Evolutionary conservation across 2,113 vertebrate species (phyloP), one percentile per base, ranked within the genome.

Genomic region (Crotalus horridus): DNA sequence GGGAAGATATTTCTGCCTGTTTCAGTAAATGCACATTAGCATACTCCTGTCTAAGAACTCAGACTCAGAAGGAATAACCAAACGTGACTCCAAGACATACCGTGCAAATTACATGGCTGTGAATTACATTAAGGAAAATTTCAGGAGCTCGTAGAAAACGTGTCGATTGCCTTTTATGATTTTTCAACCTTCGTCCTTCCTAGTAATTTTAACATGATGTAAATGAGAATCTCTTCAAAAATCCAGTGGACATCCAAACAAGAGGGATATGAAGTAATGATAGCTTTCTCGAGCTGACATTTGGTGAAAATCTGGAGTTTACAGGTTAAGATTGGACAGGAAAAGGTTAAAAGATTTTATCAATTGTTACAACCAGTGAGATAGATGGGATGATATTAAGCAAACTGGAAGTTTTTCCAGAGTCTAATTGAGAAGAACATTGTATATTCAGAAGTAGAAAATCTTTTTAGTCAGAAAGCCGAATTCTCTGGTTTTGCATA

Each of bases 191-290:
- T 93, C 69, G 43, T 43, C 94, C 81, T 91, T 20, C 15, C 61
- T 59, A 59, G 69, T 58, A 61, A 15, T 15, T 20, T 74, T 56
- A 89, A 89, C 43, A 64, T 29, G 56, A 64, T 46, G 90, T 53
- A 90, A 87, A 23, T 58, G 10, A 92, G 26, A 87, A 90, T 24
- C 29, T 88, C 55, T 55, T 89, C 91, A 92, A 89, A 94, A n/a
- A 87, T 94, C 69, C 93, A 48, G 1, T 93, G 93, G 93, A 90
- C 90, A 91, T 86, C 43, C 69, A 13, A 6, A 95, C 96, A 96
- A 95, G 95, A 95, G 94, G 94, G 58, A 43, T 53, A 94, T 96
- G 94, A 94, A 94, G 95, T 91, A 93, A 94, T 54, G 21, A 93
- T 86, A 24, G 0, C 0, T 13, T 90, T 54, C 26, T 92, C 39